phyloP scores from a whole-genome alignment of 2,797 vertebrate species.

The Setipinna tenuifilis region DNA sequence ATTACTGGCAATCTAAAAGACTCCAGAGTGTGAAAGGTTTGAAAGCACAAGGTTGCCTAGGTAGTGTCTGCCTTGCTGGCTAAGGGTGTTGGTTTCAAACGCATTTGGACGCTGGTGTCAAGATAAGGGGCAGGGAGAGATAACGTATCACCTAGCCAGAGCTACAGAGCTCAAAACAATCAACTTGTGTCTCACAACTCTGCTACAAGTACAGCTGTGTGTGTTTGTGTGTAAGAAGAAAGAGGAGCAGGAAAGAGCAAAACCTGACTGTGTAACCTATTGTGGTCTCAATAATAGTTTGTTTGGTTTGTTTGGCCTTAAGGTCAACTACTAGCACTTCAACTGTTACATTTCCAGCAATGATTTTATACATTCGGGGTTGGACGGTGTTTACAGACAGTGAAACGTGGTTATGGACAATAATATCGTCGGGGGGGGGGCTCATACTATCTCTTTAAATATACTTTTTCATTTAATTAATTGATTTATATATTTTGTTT shows the following conservation, averaged over 20 bases:
- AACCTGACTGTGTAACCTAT: not conserved
- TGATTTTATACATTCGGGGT: not conserved
- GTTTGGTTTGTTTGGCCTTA: not conserved
- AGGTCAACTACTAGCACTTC: not conserved
- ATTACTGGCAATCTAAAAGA: not conserved
- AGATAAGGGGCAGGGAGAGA: constrained; percentile 23
- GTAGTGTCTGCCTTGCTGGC: not conserved
- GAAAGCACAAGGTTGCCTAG: not conserved
- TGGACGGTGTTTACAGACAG: too few species aligned
- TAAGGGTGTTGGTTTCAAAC: constrained; percentile 18
- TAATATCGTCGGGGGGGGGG: too few species aligned
- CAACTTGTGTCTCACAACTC: not conserved
- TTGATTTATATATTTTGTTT: too few species aligned
- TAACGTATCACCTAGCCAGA: not conserved
- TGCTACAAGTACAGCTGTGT: not conserved
- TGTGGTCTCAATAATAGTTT: too few species aligned
- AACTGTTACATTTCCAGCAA: too few species aligned
- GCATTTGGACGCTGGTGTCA: not conserved
- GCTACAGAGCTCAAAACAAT: not conserved
- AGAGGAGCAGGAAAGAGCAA: not conserved
- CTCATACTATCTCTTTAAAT: too few species aligned
- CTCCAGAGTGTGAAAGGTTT: not conserved
- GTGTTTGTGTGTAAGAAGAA: not conserved
- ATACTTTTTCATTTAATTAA: too few species aligned
- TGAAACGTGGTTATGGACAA: too few species aligned